Evolutionary conservation across 2,888 invertebrate genomes (phyloP).

Genomic region (Lithophane socia): DNA sequence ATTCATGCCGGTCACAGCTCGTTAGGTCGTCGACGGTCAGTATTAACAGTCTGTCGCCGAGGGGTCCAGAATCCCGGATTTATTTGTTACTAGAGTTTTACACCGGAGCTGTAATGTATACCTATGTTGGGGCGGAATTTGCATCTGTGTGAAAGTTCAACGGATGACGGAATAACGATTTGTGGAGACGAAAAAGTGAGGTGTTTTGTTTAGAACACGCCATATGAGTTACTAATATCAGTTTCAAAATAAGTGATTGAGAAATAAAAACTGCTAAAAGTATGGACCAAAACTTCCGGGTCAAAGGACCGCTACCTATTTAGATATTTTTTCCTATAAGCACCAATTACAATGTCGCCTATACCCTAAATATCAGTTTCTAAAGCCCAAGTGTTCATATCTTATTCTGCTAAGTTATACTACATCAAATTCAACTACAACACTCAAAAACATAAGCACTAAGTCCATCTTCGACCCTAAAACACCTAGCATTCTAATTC

Average conservation of each 20-base stretch:
- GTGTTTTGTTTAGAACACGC: neutral
- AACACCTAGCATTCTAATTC: conserved; percentile 54
- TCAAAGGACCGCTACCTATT: too few species aligned
- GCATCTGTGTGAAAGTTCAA: conserved; percentile 33
- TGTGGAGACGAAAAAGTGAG: too few species aligned
- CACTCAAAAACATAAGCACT: neutral
- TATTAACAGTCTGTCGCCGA: conserved; percentile 81
- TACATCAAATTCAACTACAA: too few species aligned
- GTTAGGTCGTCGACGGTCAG: conserved; percentile 87
- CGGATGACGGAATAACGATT: conserved; percentile 8
- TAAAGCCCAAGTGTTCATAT: too few species aligned
- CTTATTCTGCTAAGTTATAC: too few species aligned
- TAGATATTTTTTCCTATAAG: too few species aligned
- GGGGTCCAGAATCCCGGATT: conserved; percentile 66
- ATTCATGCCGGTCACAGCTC: conserved; percentile 88
- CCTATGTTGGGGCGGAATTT: conserved; percentile 33
- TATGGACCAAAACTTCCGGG: neutral
- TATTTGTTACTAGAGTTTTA: conserved; percentile 59
- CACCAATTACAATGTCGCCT: too few species aligned
- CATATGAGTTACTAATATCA: too few species aligned
- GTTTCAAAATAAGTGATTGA: neutral
- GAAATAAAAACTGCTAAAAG: neutral
- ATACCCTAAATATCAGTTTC: too few species aligned
- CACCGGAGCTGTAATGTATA: conserved; percentile 32
- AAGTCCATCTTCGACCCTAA: conserved; percentile 18